Base-by-base conservation (phyloP, 1,140 invertebrate genomes). In the Drosophila lacertosa region DNA sequence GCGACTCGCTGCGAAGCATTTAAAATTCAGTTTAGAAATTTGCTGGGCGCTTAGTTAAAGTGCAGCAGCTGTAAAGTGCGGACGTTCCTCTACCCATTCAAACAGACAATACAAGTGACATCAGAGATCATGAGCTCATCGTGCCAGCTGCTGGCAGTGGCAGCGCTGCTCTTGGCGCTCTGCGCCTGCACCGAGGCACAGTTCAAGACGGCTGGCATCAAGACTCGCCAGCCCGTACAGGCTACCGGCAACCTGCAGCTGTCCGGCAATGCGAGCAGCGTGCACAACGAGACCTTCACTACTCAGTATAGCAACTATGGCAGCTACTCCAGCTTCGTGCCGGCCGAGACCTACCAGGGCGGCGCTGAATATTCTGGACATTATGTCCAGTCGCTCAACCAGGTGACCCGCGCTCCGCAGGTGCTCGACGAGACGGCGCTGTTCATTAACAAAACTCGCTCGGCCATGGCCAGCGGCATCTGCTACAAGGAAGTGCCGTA, bases 401-500 rank as follows among this genome's bases (percentile, higher is more conserved):
- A 55, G 5, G 63, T 37, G 11, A 77, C 66, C 20, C 76, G 63
- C 0, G 42, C 40, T 5, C 69, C 76, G 0, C 32, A 73, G 16
- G 20, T 90, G 13, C 48, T 90, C 3, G 90, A 91, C 37, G 73
- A 82, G 37, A 90, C 79, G 5, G 86, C 86, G 5, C 60, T 89
- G 45, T 91, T 91, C 33, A 81, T 91, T 33, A 91, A 91, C 40
- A 82, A 86, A 42, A 91, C 90, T 5, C 57, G 89, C 9, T 75
- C 89, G 6, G 54, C 57, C 3, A 91, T 91, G 79, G 90, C 90
- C 44, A 89, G 79, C 54, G 93, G 93, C 22, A 91, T 93, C 1
- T 93, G 93, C 65, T 93, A 92, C 57, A 92, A 91, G 37, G 93
- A 93, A 92, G 93, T 93, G 2, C 92, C 92, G 93, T 93, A 91